Conservation (phyloP, 2,888 invertebrate species). For the Tinea semifulvella region DNA sequence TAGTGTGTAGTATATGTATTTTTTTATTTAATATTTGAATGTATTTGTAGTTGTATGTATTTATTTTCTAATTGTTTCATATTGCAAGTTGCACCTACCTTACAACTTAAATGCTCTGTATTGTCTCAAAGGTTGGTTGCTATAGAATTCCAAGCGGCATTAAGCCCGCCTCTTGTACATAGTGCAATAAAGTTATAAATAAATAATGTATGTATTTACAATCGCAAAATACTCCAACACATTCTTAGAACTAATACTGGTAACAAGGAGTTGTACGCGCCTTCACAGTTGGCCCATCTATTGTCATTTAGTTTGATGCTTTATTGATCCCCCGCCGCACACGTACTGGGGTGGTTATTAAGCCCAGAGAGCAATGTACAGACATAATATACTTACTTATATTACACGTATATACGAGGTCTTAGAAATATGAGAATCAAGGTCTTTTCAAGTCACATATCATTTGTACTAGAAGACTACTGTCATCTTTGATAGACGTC, state of each 20-base stretch:
- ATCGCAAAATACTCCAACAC: conserved; percentile 5
- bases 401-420: not conserved
- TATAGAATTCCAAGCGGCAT: not conserved
- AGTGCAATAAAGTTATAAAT: not conserved
- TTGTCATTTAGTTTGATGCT: conserved; percentile 50
- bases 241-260: conserved; percentile 4
- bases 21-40: not conserved
- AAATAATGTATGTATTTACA: not conserved
- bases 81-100: not conserved
- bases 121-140: not conserved
- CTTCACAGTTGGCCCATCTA: conserved; percentile 27
- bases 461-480: no score
- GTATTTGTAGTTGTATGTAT: not conserved
- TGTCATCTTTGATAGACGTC: no score
- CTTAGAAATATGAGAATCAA: conserved; percentile 5
- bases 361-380: conserved; percentile 13
- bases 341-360: conserved; percentile 31
- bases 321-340: conserved; percentile 41
- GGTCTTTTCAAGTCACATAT: not conserved
- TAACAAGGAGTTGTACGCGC: conserved; percentile 9
- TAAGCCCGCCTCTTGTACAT: not conserved
- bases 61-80: not conserved
- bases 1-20: no score
- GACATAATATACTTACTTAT: not conserved
- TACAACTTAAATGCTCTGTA: not conserved